Evolutionary conservation across 2,888 invertebrate species (phyloP), one percentile per base, ranked within the genome.

Genomic region (Arge pagana): DNA sequence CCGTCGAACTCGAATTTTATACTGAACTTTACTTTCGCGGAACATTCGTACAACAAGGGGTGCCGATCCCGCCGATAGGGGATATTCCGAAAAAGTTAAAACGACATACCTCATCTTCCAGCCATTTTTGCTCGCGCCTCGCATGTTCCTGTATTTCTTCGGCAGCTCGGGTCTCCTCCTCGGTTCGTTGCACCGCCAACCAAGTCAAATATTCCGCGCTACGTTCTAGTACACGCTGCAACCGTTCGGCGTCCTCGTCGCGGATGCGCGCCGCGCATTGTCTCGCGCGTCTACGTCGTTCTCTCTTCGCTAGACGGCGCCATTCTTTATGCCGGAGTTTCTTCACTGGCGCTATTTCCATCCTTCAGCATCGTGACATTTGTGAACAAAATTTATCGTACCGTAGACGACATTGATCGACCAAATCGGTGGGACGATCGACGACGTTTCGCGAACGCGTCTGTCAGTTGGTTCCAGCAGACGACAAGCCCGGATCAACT

Each of bases 271-370:
- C 91, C 48, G 73, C 64, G 61, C 73, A 67, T 57, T 80, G 85
- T 41, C 92, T 80, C 54, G 86, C 79, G 51, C 81, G 81, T 72
- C 86, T 85, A 54, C 91, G 81, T 76, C 90, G 82, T 64, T 84
- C 79, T 66, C 84, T 88, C 77, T 90, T 92, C 0, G 83, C 87
- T 55, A 82, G 65, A 76, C 85, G 86, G 62, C 92, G 83, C 89
- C 90, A 90, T 69, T 83, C 80, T 65, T 81, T 82, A 74, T 86
- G 86, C 62, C 84, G 85, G 71, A 59, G 33, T 30, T 33, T 45
- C 7, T 11, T 24, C 7, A 24, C 33, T 10, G 23, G 19, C 21
- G 16, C 33, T 33, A 4, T 10, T 33, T 45, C 45, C 45, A 45
- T 45, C 35, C 23, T 45, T 23, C 33, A 45, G 45, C 45, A 45